A percentile compares a stretch with the other conserved stretches of the same genome.
phyloP scores from a whole-genome alignment of 1,140 invertebrate species.

The Spodoptera litura region DNA sequence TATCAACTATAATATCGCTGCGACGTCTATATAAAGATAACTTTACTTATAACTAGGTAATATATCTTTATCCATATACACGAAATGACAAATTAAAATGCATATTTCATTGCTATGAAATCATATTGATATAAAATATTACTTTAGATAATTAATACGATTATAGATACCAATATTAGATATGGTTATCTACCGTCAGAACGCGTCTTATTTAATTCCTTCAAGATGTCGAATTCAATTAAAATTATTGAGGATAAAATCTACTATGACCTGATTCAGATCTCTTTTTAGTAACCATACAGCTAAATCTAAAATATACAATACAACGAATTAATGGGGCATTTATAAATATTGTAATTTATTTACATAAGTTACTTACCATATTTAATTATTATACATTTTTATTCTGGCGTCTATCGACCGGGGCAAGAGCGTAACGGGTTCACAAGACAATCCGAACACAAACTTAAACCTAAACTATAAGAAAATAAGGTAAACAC shows the following conservation, averaged over 20 bases:
- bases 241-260: no score
- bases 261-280: neutral
- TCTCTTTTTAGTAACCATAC: neutral
- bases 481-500: neutral
- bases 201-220: neutral
- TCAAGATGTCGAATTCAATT: no score
- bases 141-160: neutral
- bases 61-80: neutral
- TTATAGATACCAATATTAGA: neutral
- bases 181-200: neutral
- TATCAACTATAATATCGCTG: no score
- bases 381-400: neutral
- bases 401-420: slow-evolving; percentile 12
- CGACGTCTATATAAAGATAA: no score
- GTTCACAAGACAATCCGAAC: slow-evolving; percentile 11
- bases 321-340: neutral
- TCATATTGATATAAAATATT: slow-evolving; percentile 2
- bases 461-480: neutral
- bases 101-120: neutral
- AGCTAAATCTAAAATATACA: neutral
- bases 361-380: slow-evolving; percentile 1
- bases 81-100: neutral
- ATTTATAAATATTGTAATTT: neutral
- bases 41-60: no score
- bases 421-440: slow-evolving; percentile 29